Percentiles rank a stretch among this genome's conserved stretches.
Conservation (phyloP, 2,888 invertebrate genomes). For the Luperina nickerlii region DNA sequence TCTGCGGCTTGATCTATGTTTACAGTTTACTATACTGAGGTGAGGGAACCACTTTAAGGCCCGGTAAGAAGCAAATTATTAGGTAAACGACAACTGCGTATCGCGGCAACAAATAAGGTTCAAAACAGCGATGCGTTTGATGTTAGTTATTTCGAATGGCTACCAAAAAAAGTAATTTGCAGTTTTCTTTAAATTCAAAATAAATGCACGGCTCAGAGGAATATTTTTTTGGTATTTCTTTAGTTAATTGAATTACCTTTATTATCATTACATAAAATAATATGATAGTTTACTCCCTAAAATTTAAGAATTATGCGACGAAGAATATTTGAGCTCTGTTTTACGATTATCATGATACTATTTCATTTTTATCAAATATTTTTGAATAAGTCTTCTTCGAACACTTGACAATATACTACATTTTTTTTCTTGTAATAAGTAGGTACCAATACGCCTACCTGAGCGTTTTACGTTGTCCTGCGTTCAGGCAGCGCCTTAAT, state of each 20-base stretch:
- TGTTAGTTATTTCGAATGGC: neutral
- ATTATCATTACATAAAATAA: too few relatives aligned
- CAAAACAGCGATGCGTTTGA: neutral
- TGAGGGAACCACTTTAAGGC: neutral
- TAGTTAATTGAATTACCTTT: neutral
- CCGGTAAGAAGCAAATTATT: neutral
- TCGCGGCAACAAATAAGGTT: neutral
- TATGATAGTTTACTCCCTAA: too few relatives aligned
- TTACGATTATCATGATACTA: neutral
- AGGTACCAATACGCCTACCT: neutral
- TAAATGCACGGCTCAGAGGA: too few relatives aligned
- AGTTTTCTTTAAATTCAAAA: too few relatives aligned
- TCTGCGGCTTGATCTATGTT: slow-evolving; percentile 9
- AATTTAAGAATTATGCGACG: neutral
- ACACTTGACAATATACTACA: neutral
- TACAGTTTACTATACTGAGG: neutral
- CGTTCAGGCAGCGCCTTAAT: neutral
- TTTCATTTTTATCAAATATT: neutral
- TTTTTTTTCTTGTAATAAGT: neutral
- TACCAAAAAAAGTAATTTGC: neutral
- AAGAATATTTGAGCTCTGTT: neutral
- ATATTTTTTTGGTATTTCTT: too few relatives aligned
- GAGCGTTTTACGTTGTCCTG: neutral
- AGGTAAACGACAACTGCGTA: neutral
- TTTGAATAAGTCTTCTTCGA: neutral